Base-by-base conservation (phyloP, 2,113 vertebrate genomes). In the Marcusenius ussheri region DNA sequence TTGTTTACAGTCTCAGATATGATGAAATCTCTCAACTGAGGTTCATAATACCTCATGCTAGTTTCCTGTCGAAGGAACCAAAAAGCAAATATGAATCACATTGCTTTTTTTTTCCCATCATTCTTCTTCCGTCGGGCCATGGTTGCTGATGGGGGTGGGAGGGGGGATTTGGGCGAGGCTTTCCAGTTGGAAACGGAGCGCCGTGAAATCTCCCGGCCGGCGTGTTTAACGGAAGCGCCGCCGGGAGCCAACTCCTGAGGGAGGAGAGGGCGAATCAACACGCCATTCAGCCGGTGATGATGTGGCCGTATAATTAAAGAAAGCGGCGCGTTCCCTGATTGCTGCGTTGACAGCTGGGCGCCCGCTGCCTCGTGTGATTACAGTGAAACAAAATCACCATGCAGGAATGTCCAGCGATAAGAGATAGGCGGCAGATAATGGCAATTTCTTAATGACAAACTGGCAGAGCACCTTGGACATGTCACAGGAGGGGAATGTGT, bases 241-340 rank as follows among this genome's bases (percentile, higher is more conserved):
- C 62, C 70, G 39, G 47, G 56, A 58, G 83, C 88, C 87, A 91
- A 27, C 86, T 88, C 47, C 84, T 90, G 89, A 88, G 74, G 89
- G 74, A 89, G 83, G 86, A 91, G 88, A 91, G 85, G 84, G 88
- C 27, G 90, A 93, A 93, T 94, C 92, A 93, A 91, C 90, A 92
- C 66, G 3, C 87, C 58, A 89, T 92, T 93, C 91, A 92, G 24
- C 31, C 58, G 45, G 88, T 92, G 92, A 91, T 90, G 90, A 92
- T 85, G 92, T 91, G 90, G 92, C 46, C 90, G 47, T 49, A 58
- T 39, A 90, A 91, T 92, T 92, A 89, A 90, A 89, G 90, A 91
- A 90, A 83, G 74, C n/a, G 62, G 88, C 83, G 89, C 56, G 80
- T 51, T 91, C 90, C 91, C 89, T 91, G 92, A 93, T 93, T 92